Base-by-base conservation (phyloP, 2,113 vertebrate genomes). In the Centrocercus urophasianus region DNA sequence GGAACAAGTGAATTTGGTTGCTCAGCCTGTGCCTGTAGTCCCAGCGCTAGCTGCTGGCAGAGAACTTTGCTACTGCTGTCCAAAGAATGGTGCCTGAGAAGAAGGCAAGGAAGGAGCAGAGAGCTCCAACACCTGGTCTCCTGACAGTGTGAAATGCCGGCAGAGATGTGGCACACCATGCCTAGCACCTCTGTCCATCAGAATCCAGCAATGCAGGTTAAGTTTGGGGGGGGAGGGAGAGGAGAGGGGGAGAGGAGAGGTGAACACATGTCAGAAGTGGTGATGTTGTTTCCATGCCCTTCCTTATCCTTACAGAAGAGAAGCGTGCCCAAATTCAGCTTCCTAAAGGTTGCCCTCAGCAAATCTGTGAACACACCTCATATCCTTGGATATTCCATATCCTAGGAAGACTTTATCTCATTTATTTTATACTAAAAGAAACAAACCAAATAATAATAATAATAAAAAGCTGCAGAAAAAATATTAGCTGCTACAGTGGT, bases 141-240 rank as follows among this genome's bases (percentile, higher is more conserved):
- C 45, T 57, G 40, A 0, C 0, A 28, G 10, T 32, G 54, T 52
- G 52, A 88, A 87, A 52, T 2, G 24, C 1, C 16, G 42, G 2
- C 0, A 45, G 28, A 56, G 18, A 28, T 50, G 57, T 11, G 32
- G 24, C 16, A 81, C 1, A 2, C 17, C 20, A 13, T 71, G 24
- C 32, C 38, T 61, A 61, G 11, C 4, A 19, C 20, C 4, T 13
- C 36, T 1, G 1, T 1, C 27, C 28, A 7, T 54, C 43, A 64
- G 60, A 72, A 27, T 30, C 25, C 52, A 83, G 42, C 7, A 30
- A 30, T 0, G 1, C 9, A 60, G 43, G 13, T 22, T 65, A 60
- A 20, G 34, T 36, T 22, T 36, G 24, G 13, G 22, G 21, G 24
- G 8, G 22, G 13, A 20, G 59, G 24, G 5, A 8, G 22, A 8